Evolutionary conservation across 2,888 invertebrate species (phyloP), one percentile per base, ranked within the genome.

Genomic region (Archips crataeganus): DNA sequence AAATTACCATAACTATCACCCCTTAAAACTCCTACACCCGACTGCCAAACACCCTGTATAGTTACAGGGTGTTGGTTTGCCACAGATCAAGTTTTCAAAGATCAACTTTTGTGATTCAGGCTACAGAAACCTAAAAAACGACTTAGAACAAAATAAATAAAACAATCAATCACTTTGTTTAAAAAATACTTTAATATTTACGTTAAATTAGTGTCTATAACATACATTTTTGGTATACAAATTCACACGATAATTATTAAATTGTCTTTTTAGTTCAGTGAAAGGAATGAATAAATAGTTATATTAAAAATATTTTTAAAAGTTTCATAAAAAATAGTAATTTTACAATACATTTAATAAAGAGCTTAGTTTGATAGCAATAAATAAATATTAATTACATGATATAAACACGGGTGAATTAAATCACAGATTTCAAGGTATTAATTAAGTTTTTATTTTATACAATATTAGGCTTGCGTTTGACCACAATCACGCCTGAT

Each of bases 261-360:
- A 80, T 85, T 90, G 90, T 90, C 90, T 91, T 91, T 54, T 91
- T 90, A 89, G 89, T 91, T 91, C 89, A 90, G 88, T 88, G 77
- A 84, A 86, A 91, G 91, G 91, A 91, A 91, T 91, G 89, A 90
- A 87, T 84, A 84, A 82, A 84, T 84, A 86, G 76, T 69, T 63
- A 42, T 67, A 47, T 73, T 68, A 68, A 70, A 51, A 68, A 11
- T 47, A 49, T 47, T 39, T 57, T 34, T 67, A 75, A 62, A 74
- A 23, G 13, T 75, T 66, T 51, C 36, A 4, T 57, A 70, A 65
- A 74, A 70, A 74, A 73, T 69, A 65, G 11, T 60, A 23, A 64
- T 45, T 69, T 54, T 13, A 34, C 47, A 36, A 65, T 70, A 34
- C 15, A 49, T 42, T 64, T 49, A 64, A 69, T 59, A 74, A 42